phyloP scores from a whole-genome alignment of 2,113 vertebrate genomes.

The Cebidichthys violaceus region DNA sequence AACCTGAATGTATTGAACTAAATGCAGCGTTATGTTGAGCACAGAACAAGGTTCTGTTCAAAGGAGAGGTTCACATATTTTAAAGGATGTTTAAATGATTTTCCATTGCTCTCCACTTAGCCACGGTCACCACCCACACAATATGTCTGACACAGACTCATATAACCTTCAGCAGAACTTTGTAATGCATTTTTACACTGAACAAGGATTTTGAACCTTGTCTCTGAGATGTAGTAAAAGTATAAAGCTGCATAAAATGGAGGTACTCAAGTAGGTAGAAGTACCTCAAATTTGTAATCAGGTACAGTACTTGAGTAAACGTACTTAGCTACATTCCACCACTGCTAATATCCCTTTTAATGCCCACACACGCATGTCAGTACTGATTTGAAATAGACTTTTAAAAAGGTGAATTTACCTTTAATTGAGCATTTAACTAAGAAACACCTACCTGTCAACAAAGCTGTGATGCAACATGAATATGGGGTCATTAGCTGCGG shows the following conservation, averaged over 20 bases:
- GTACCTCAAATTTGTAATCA: not conserved
- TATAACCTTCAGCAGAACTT: no score
- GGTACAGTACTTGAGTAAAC: not conserved
- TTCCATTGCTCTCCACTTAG: no score
- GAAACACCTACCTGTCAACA: conserved; percentile 55
- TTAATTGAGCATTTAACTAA: not conserved
- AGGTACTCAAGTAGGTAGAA: not conserved
- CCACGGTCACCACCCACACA: no score
- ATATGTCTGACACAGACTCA: no score
- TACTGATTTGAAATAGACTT: not conserved
- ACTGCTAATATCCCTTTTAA: not conserved
- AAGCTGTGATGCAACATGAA: conserved; percentile 63
- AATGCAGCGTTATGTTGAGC: not conserved
- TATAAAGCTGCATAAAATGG: not conserved
- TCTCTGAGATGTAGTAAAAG: no score
- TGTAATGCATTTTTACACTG: no score
- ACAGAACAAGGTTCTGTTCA: not conserved
- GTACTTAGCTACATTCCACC: not conserved
- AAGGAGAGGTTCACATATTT: not conserved
- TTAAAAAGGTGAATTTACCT: not conserved
- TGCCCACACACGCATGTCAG: not conserved
- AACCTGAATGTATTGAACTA: not conserved
- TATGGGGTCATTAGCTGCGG: conserved; percentile 62
- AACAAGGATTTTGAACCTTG: no score
- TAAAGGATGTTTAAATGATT: no score